Base-by-base conservation (phyloP, 1,140 invertebrate species). In the Drosophila orosa region DNA sequence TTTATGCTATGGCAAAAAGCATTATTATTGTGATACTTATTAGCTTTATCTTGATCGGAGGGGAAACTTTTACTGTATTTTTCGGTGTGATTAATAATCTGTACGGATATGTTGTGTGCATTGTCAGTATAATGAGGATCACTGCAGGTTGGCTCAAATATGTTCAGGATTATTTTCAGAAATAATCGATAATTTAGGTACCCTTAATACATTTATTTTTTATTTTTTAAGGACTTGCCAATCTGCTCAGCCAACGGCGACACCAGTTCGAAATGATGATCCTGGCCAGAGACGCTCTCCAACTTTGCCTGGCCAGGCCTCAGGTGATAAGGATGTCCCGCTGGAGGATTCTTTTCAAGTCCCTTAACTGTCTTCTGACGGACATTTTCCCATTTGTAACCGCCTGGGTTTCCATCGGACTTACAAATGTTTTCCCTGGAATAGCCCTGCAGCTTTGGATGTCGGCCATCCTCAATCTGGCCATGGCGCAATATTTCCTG, bases 41-140 rank as follows among this genome's bases (percentile, higher is more conserved):
- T 1, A 8, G 19, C 3, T n/a, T 24, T 4, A 5, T 0, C 0
- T 5, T 52, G 2, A 22, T 6, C 19, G 13, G 1, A 1, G 0
- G 1, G 13, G 5, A 0, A 24, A n/a, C 4, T n/a, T 0, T 3
- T 0, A 1, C 0, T 9, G 0, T 5, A 19, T 0, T 2, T n/a
- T 3, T n/a, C 3, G 1, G 0, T 10, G 13, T 0, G 8, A 7
- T 15, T 1, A 22, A 24, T 13, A n/a, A 10, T 0, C 2, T 35
- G 0, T 35, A 10, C 3, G 1, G 2, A 24, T 3, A 10, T 24
- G 13, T 54, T 15, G 3, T n/a, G 3, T 1, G 2, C 8, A 3
- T 10, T 35, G 13, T 35, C 13, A 6, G 1, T 3, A 1, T 3
- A 6, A 8, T 35, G 8, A n/a, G 8, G 31, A 10, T 24, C 19